A percentile compares a stretch with the other conserved stretches of the same genome.
Conservation (phyloP, 2,888 invertebrate genomes). For the Perizoma affinitatum region DNA sequence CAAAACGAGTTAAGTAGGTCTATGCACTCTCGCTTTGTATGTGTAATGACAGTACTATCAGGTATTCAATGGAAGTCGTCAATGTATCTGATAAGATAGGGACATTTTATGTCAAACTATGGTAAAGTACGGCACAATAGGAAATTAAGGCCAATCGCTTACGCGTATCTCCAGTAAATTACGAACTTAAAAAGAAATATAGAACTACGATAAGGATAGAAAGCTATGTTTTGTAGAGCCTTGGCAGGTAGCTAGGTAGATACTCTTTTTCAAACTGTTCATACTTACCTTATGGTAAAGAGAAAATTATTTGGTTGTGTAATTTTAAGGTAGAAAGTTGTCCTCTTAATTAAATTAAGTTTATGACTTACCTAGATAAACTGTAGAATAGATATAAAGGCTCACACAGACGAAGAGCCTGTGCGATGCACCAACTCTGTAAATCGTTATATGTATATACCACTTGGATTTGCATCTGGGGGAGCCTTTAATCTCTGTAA, state of each 20-base stretch:
- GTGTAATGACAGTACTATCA: constrained; percentile 8
- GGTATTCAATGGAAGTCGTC: constrained; percentile 19
- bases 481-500: too few relatives aligned
- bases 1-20: neutral
- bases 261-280: too few relatives aligned
- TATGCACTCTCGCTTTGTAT: neutral
- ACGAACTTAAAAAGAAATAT: constrained; percentile 26
- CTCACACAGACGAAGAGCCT: too few relatives aligned
- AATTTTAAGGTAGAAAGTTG: constrained; percentile 2
- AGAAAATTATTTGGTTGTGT: too few relatives aligned
- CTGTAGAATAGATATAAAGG: neutral
- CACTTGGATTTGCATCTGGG: too few relatives aligned
- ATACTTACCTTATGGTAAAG: too few relatives aligned
- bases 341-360: constrained; percentile 6
- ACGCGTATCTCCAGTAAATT: constrained; percentile 30
- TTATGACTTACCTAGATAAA: neutral
- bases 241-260: neutral
- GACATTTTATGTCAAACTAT: constrained; percentile 30
- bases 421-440: too few relatives aligned
- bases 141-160: constrained; percentile 30
- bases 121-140: constrained; percentile 34
- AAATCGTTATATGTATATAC: too few relatives aligned
- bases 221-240: neutral
- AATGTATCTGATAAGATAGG: constrained; percentile 35
- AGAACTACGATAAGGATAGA: constrained; percentile 16